Evolutionary conservation across 2,888 invertebrate species (phyloP).

Genomic region (Pilophorus perplexus): DNA sequence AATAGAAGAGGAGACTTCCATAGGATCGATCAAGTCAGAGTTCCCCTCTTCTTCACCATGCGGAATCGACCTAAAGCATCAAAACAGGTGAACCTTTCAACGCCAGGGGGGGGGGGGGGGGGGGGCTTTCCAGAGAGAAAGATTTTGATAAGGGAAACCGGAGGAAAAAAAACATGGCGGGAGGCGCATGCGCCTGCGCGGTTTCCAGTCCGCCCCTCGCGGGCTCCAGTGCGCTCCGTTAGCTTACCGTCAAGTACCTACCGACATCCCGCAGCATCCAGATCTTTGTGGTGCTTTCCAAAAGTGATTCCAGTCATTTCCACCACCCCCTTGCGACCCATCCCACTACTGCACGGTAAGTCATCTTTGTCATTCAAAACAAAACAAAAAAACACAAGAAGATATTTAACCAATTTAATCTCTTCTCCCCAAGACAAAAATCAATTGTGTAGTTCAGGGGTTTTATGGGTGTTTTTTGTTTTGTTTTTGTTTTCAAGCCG

Average conservation of each 20-base stretch:
- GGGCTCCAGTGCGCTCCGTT: neutral
- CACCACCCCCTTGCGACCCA: neutral
- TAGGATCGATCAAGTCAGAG: slow-evolving; percentile 22
- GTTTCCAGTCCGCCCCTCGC: slow-evolving; percentile 11
- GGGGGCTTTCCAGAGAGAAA: neutral
- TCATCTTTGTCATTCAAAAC: neutral
- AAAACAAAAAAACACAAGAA: too few relatives aligned
- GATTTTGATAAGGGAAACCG: slow-evolving; percentile 16
- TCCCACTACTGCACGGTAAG: neutral
- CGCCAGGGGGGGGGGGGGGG: neutral
- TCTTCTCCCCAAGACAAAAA: too few relatives aligned
- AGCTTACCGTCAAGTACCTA: slow-evolving; percentile 17
- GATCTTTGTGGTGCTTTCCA: slow-evolving; percentile 27
- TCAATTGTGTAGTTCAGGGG: too few relatives aligned
- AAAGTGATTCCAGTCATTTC: neutral
- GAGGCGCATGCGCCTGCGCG: slow-evolving; percentile 27
- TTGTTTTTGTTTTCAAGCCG: too few relatives aligned
- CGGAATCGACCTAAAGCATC: neutral
- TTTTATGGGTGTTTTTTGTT: too few relatives aligned
- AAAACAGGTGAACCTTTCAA: slow-evolving; percentile 2
- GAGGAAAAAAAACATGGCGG: slow-evolving; percentile 26
- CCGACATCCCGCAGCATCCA: slow-evolving; percentile 35
- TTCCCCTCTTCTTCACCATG: too few relatives aligned
- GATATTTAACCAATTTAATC: too few relatives aligned
- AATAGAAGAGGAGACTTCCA: too few relatives aligned